phyloP scores from a whole-genome alignment of 2,113 vertebrate genomes.

The Takifugu flavidus region DNA sequence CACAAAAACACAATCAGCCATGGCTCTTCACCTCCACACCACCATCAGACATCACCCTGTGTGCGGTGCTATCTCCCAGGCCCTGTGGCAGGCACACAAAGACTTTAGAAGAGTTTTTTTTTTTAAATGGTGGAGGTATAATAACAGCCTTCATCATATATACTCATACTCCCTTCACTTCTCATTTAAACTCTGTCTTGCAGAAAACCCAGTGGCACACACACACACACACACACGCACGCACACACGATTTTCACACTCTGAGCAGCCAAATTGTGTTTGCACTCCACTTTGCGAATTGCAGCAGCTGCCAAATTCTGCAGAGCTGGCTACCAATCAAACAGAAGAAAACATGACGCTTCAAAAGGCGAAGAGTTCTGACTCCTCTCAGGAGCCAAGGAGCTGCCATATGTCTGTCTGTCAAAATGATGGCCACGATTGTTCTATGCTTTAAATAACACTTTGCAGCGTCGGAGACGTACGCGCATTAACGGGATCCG shows the following conservation, averaged over 20 bases:
- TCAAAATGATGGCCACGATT: slow-evolving; percentile 20
- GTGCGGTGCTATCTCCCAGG: slow-evolving; percentile 5
- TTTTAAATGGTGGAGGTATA: slow-evolving; percentile 31
- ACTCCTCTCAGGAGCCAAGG: slow-evolving; percentile 35
- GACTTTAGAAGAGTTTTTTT: slow-evolving; percentile 40
- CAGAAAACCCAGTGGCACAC: slow-evolving; percentile 23
- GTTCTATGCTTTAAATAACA: slow-evolving; percentile 5
- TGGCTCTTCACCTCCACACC: slow-evolving; percentile 37
- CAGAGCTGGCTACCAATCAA: slow-evolving; percentile 50
- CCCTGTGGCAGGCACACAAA: slow-evolving; percentile 37
- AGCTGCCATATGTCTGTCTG: slow-evolving; percentile 6
- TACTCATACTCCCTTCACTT: slow-evolving; percentile 39
- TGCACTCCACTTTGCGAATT: slow-evolving; percentile 37
- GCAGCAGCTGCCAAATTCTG: slow-evolving; percentile 52
- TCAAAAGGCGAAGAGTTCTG: slow-evolving; percentile 41
- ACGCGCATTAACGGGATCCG: no score
- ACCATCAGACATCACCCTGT: slow-evolving; percentile 20
- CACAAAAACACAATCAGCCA: slow-evolving; percentile 18
- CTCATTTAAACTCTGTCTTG: slow-evolving; percentile 61
- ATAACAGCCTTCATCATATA: slow-evolving; percentile 46
- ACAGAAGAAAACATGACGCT: slow-evolving; percentile 30
- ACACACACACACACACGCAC: background rate
- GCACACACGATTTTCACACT: slow-evolving; percentile 28
- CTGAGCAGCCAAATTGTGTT: slow-evolving; percentile 61
- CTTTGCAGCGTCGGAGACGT: no score